Conservation (phyloP, 2,113 vertebrate species). For the Neomonachus schauinslandi region DNA sequence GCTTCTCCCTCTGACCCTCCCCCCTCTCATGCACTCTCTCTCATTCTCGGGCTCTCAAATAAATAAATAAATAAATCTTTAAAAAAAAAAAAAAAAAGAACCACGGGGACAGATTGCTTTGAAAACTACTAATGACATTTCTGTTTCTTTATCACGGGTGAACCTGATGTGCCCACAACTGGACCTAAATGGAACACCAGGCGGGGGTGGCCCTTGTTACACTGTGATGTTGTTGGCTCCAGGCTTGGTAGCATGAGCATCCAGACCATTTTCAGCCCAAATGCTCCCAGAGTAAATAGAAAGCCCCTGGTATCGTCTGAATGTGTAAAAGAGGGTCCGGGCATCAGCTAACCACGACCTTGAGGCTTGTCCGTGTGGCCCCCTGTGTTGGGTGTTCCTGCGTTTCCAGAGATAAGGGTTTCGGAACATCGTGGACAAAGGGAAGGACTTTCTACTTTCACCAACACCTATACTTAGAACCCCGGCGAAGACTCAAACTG, state of each 20-base stretch:
- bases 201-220: conserved; percentile 75
- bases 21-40: too few species aligned
- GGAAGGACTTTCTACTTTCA: background rate
- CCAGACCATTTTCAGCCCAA: background rate
- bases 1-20: too few species aligned
- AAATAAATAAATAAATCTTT: too few species aligned
- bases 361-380: fast-evolving
- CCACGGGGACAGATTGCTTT: conserved; percentile 60
- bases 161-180: conserved; percentile 80
- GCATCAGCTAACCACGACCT: fast-evolving
- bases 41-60: too few species aligned
- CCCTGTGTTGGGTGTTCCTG: fast-evolving
- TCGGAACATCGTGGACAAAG: background rate
- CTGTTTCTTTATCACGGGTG: conserved; percentile 82
- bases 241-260: conserved; percentile 65
- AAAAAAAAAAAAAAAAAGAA: conserved; percentile 43
- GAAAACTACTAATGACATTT: conserved; percentile 76
- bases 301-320: background rate
- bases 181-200: conserved; percentile 76
- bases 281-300: background rate
- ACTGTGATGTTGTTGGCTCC: conserved; percentile 68
- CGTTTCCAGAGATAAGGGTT: background rate
- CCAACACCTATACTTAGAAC: background rate
- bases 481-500: background rate
- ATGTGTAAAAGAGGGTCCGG: fast-evolving